A percentile compares a stretch with the other conserved stretches of the same genome.
These are phyloP conservation scores for Torymus auratus DNA, from an alignment of 2,888 invertebrate species.

Conservation along the genomic window DNA sequence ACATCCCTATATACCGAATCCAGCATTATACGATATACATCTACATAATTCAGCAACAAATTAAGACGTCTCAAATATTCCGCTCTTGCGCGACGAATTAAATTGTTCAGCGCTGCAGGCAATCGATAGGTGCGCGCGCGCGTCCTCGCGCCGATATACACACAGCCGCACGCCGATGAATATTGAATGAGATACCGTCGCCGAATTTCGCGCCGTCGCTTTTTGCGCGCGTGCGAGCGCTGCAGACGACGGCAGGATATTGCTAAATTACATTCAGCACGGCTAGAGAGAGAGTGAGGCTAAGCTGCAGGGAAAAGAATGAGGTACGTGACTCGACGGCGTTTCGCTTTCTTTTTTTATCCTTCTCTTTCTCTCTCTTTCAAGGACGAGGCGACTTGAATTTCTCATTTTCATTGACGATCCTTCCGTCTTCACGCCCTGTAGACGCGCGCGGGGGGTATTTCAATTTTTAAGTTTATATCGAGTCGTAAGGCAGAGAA, in stretches of 20 bases:
- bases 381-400: slow-evolving; percentile 36
- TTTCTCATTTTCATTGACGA: slow-evolving; percentile 11
- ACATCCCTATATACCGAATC: too few relatives aligned
- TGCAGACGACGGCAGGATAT: slow-evolving; percentile 43
- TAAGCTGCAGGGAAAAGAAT: slow-evolving; percentile 24
- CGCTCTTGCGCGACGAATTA: background rate
- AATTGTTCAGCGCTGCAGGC: slow-evolving; percentile 6
- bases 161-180: slow-evolving; percentile 21
- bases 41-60: background rate
- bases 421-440: background rate
- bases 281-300: slow-evolving; percentile 7
- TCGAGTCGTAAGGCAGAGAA: too few relatives aligned
- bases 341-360: too few relatives aligned
- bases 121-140: slow-evolving; percentile 7
- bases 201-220: slow-evolving; percentile 20
- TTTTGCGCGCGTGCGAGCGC: background rate
- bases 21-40: too few relatives aligned
- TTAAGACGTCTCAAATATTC: slow-evolving; percentile 1
- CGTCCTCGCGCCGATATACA: background rate
- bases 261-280: slow-evolving; percentile 41
- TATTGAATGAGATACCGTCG: slow-evolving; percentile 41
- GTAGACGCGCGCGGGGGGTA: too few relatives aligned
- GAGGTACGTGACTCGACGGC: slow-evolving; percentile 37
- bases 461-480: too few relatives aligned
- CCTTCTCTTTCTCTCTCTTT: background rate